Conservation (phyloP, 2,888 invertebrate genomes). For the Corythucha ciliata region DNA sequence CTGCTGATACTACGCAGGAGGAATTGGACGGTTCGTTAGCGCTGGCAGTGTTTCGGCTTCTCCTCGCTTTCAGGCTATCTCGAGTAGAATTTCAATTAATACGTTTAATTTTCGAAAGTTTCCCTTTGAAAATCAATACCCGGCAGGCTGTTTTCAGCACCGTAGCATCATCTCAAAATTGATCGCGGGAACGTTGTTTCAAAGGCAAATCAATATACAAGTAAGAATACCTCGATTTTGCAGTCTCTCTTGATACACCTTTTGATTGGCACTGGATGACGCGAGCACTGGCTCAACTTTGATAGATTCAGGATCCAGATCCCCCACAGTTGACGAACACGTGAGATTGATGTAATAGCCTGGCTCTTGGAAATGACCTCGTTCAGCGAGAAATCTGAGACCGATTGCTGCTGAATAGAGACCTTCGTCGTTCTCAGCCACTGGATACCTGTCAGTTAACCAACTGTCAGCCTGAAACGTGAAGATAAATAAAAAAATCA, state of each 20-base stretch:
- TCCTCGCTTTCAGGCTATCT: too few relatives aligned
- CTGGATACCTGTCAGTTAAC: conserved; percentile 21
- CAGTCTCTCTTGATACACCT: conserved; percentile 25
- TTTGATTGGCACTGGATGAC: conserved; percentile 26
- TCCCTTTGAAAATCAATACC: too few relatives aligned
- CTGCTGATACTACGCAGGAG: too few relatives aligned
- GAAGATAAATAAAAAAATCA: too few relatives aligned
- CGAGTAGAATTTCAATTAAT: too few relatives aligned
- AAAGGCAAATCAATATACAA: too few relatives aligned
- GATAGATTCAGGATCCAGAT: conserved; percentile 18
- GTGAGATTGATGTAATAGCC: conserved; percentile 22
- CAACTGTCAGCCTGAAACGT: conserved; percentile 25
- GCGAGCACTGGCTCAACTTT: conserved; percentile 25
- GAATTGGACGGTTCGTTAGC: too few relatives aligned
- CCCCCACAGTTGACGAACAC: conserved; percentile 25
- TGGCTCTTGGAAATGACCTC: conserved; percentile 21
- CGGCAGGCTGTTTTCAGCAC: too few relatives aligned
- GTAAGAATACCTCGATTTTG: conserved; percentile 13
- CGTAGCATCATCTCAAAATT: too few relatives aligned
- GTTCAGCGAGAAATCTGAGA: conserved; percentile 26
- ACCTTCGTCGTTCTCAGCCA: conserved; percentile 17
- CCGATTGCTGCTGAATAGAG: conserved; percentile 23
- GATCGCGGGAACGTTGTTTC: too few relatives aligned
- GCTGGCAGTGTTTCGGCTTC: too few relatives aligned
- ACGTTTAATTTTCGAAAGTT: too few relatives aligned